Percentiles rank a stretch among this genome's conserved stretches.
phyloP scores from a whole-genome alignment of 2,888 invertebrate species.

The Tuta absoluta region DNA sequence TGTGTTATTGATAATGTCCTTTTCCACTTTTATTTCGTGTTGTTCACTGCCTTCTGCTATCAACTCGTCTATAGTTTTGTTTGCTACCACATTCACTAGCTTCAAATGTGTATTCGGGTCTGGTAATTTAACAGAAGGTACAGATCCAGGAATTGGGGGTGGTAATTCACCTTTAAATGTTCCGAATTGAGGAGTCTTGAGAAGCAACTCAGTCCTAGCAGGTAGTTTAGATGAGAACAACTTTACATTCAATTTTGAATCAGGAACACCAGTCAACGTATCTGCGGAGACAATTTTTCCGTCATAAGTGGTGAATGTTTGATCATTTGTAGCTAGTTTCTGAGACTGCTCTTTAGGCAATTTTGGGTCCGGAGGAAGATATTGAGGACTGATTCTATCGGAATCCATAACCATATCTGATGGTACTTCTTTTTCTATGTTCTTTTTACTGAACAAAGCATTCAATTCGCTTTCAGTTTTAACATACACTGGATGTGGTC shows the following conservation, averaged over 20 bases:
- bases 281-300: constrained; percentile 87
- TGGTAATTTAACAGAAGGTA: not conserved
- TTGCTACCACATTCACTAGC: constrained; percentile 58
- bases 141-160: constrained; percentile 47
- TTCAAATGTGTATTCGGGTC: constrained; percentile 60
- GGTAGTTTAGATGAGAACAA: constrained; percentile 71
- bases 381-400: constrained; percentile 86
- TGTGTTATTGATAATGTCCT: constrained; percentile 29
- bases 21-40: constrained; percentile 39
- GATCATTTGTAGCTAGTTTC: constrained; percentile 56
- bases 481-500: constrained; percentile 76
- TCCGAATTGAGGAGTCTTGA: constrained; percentile 87
- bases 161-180: constrained; percentile 88
- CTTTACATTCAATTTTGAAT: constrained; percentile 57
- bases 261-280: constrained; percentile 80
- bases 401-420: constrained; percentile 86
- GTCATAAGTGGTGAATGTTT: constrained; percentile 87
- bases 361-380: constrained; percentile 85
- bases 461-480: constrained; percentile 62
- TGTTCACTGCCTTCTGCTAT: constrained; percentile 56
- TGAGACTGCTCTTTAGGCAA: constrained; percentile 72
- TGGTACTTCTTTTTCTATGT: constrained; percentile 69
- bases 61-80: constrained; percentile 48
- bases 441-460: constrained; percentile 63
- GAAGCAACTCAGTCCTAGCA: constrained; percentile 78